Conservation (phyloP, 1,140 invertebrate species). For the Oppia nitens region DNA sequence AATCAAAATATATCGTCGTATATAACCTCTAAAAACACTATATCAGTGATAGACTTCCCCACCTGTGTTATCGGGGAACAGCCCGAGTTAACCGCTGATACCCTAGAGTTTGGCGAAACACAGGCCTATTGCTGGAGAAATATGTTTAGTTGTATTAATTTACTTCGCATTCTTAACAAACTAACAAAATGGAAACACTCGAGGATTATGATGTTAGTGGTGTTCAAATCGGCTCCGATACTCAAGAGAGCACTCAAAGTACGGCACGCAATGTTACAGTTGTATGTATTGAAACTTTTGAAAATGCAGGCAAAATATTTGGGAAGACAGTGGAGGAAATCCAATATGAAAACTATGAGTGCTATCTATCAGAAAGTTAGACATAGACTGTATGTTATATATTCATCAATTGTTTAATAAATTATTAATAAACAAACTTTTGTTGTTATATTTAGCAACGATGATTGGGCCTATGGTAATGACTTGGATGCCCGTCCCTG, state of each 20-base stretch:
- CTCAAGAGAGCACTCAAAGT: slow-evolving; percentile 88
- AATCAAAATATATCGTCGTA: slow-evolving; percentile 96
- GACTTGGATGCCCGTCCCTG: slow-evolving; percentile 90
- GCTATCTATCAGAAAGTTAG: slow-evolving; percentile 91
- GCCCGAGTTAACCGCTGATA: slow-evolving; percentile 81
- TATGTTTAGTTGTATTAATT: slow-evolving; percentile 93
- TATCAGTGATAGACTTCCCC: slow-evolving; percentile 86
- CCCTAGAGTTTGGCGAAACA: slow-evolving; percentile 11
- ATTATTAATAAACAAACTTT: neutral
- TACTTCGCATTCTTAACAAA: slow-evolving; percentile 92
- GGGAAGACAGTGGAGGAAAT: slow-evolving; percentile 94
- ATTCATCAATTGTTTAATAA: neutral
- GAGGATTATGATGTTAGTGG: slow-evolving; percentile 98
- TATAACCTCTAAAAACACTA: slow-evolving; percentile 75
- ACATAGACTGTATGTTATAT: slow-evolving; percentile 39
- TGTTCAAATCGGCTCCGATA: slow-evolving; percentile 98
- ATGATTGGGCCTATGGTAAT: slow-evolving; percentile 99
- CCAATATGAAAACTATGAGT: slow-evolving; percentile 99
- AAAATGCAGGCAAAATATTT: slow-evolving; percentile 99
- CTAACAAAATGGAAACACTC: slow-evolving; percentile 99
- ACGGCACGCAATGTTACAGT: slow-evolving; percentile 89
- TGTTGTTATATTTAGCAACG: slow-evolving; percentile 41
- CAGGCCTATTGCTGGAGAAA: slow-evolving; percentile 90
- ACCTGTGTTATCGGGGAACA: slow-evolving; percentile 89
- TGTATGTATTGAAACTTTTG: slow-evolving; percentile 90